Evolutionary conservation across 2,113 vertebrate species (phyloP), one percentile per base, ranked within the genome.

Genomic region (Turdus rufiventris): DNA sequence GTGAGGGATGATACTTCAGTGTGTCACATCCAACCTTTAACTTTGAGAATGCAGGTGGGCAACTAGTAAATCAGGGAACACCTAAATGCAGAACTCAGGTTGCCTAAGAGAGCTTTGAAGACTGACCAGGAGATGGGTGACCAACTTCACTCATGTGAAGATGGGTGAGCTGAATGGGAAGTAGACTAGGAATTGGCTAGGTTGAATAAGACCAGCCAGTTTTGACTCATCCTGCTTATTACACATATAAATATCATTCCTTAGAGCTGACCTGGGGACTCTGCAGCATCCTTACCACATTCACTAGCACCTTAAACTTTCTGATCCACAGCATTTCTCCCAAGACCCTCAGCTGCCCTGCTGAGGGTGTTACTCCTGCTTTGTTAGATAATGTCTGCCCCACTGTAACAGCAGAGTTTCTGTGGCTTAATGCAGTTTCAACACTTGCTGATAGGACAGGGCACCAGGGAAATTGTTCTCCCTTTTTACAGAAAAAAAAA

Each of bases 51-150:
- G 48, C n/a, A 40, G 7, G 14, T 43, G 10, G 18, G 28, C 61
- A 88, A 2, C 18, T 54, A 26, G 14, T 33, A 73, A 68, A 36
- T 58, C 36, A 68, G 23, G 11, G 29, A n/a, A 45, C 74, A 25
- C 14, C 15, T 67, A 53, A 57, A 36, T 53, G 57, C 18, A 45
- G 43, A 75, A 34, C 8, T 51, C 0, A 0, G 16, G 34, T 31
- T 75, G 29, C 23, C 6, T 60, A 14, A 24, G 42, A 62, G 50
- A 73, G 29, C 29, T 93, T 63, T 76, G 58, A 75, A 62, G 42
- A 19, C 3, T 7, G 65, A 42, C 12, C 54, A 65, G 45, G 38
- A 38, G 51, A 11, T 38, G 19, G 36, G 43, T 73, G 33, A 15
- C 26, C 28, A 88, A 5, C 36, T 79, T 56, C 66, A 47, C 0